Conservation (phyloP, 2,888 invertebrate species). For the Hirtodrosophila duncani region DNA sequence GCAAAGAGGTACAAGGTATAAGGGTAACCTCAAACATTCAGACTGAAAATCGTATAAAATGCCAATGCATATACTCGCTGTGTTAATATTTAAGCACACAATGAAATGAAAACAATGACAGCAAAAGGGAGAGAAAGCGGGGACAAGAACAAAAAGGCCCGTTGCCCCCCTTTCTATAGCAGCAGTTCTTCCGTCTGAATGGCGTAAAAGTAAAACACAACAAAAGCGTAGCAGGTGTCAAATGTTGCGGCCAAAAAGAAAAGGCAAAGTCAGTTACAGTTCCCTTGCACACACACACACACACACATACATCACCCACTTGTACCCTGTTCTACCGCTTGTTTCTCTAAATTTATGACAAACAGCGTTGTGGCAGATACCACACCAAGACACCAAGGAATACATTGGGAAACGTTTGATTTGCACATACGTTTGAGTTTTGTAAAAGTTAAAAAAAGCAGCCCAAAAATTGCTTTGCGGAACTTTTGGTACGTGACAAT, state of each 20-base stretch:
- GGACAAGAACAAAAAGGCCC: slow-evolving; percentile 4
- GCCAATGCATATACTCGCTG: slow-evolving; percentile 56
- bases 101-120: slow-evolving; percentile 55
- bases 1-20: slow-evolving; percentile 1
- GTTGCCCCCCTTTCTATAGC: background rate
- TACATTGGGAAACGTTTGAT: slow-evolving; percentile 41
- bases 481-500: slow-evolving; percentile 60
- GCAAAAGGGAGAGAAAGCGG: slow-evolving; percentile 1
- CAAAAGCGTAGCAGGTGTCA: slow-evolving; percentile 62
- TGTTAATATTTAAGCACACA: slow-evolving; percentile 69
- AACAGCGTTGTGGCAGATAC: slow-evolving; percentile 28
- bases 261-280: slow-evolving; percentile 49
- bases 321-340: background rate
- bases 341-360: slow-evolving; percentile 45
- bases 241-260: slow-evolving; percentile 61
- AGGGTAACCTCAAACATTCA: slow-evolving; percentile 19
- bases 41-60: slow-evolving; percentile 25
- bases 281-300: background rate
- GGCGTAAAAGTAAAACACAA: slow-evolving; percentile 2
- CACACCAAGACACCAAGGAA: slow-evolving; percentile 1
- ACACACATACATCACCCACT: slow-evolving; percentile 3
- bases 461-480: slow-evolving; percentile 65
- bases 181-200: background rate
- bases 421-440: slow-evolving; percentile 51
- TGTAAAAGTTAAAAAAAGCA: slow-evolving; percentile 20